Percentiles rank a stretch among this genome's conserved stretches.
These are phyloP conservation scores for Muscidifurax raptorellus DNA, from an alignment of 1,140 invertebrate genomes.

Conservation along the genomic window DNA sequence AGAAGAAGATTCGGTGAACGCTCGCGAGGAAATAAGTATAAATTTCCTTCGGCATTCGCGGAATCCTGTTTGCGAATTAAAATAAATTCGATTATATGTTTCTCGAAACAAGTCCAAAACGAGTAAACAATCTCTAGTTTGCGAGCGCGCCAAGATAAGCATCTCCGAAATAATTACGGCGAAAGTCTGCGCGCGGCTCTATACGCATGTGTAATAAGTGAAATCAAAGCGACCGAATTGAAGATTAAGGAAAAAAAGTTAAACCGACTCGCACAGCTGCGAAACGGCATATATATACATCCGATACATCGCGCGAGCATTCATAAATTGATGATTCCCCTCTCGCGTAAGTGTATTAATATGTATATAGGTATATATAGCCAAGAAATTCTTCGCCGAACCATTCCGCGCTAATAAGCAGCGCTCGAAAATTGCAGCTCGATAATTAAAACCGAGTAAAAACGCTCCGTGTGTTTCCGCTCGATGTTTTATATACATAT, in stretches of 20 bases:
- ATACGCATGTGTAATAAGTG: no score
- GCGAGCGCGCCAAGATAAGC: background rate
- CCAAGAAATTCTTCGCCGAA: constrained; percentile 25
- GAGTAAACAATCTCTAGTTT: background rate
- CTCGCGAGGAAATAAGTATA: background rate
- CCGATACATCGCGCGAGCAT: background rate
- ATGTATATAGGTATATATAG: no score
- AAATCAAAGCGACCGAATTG: background rate
- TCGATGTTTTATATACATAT: background rate
- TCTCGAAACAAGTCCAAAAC: background rate
- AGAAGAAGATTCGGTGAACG: background rate
- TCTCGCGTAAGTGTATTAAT: no score
- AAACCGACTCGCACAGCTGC: background rate
- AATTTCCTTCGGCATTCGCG: background rate
- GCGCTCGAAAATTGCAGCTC: constrained; percentile 30
- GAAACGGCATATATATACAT: background rate
- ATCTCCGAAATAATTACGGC: background rate
- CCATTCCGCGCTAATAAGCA: constrained; percentile 44
- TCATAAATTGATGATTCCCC: constrained; percentile 43
- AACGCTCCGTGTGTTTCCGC: constrained; percentile 30
- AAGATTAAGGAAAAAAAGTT: background rate
- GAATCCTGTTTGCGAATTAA: background rate
- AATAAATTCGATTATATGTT: background rate
- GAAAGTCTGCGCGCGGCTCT: no score
- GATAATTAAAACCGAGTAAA: constrained; percentile 51